A percentile compares a stretch with the other conserved stretches of the same genome.
phyloP scores from a whole-genome alignment of 2,888 invertebrate species.

The Branchipolynoe longqiensis region DNA sequence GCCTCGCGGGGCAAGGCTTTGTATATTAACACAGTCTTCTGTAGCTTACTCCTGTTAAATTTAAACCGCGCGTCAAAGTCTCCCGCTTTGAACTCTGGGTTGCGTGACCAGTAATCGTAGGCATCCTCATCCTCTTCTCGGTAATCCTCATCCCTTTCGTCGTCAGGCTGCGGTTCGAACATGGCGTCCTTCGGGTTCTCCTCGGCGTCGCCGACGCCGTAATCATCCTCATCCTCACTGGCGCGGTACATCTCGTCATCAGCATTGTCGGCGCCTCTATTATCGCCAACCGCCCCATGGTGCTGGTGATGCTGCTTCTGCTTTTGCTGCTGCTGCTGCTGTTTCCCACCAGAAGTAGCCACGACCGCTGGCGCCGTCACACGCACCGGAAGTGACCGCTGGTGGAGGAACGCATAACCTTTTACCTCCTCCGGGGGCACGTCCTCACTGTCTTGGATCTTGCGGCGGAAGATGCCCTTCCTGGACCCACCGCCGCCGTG shows the following conservation, averaged over 20 bases:
- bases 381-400: background rate
- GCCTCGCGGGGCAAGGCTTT: constrained; percentile 16
- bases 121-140: constrained; percentile 42
- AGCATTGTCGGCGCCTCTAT: background rate
- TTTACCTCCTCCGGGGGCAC: constrained; percentile 51
- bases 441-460: constrained; percentile 49
- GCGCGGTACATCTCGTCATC: constrained; percentile 41
- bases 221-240: constrained; percentile 43
- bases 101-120: constrained; percentile 57
- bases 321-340: too few relatives aligned
- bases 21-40: constrained; percentile 32
- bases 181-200: constrained; percentile 44
- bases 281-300: background rate
- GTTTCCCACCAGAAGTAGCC: background rate
- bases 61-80: constrained; percentile 56
- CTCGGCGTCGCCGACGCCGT: constrained; percentile 20
- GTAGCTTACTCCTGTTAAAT: background rate
- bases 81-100: constrained; percentile 54
- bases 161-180: background rate
- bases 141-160: constrained; percentile 45
- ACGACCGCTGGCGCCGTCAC: background rate
- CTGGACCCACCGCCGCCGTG: background rate
- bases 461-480: constrained; percentile 28
- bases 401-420: constrained; percentile 31
- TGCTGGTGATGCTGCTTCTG: too few relatives aligned